Conservation (phyloP, 2,888 invertebrate species). For the Cerastis leucographa region DNA sequence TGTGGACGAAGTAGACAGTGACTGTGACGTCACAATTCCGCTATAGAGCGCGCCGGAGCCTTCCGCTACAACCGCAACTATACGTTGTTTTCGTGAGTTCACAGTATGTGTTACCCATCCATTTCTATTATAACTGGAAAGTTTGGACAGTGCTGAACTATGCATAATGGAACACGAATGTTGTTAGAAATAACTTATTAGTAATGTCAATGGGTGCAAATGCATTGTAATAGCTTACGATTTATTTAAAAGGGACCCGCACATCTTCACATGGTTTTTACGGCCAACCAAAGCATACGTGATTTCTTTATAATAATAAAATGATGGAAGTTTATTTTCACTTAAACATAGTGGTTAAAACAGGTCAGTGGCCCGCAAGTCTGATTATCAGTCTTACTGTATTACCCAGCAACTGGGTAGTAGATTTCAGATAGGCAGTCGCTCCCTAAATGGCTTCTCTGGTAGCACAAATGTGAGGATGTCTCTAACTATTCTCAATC, state of each 20-base stretch:
- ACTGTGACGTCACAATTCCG: slow-evolving; percentile 76
- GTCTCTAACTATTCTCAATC: too few relatives aligned
- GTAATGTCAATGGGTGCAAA: slow-evolving; percentile 26
- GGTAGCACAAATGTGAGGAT: too few relatives aligned
- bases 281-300: neutral
- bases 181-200: slow-evolving; percentile 37
- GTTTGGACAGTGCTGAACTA: slow-evolving; percentile 48
- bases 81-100: slow-evolving; percentile 70
- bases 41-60: slow-evolving; percentile 68
- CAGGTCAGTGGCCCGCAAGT: too few relatives aligned
- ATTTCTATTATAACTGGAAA: slow-evolving; percentile 58
- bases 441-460: too few relatives aligned
- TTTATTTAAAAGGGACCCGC: neutral
- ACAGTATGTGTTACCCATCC: slow-evolving; percentile 58
- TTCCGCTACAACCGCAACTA: slow-evolving; percentile 72
- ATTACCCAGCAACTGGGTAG: too few relatives aligned
- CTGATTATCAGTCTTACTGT: too few relatives aligned
- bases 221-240: neutral
- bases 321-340: neutral
- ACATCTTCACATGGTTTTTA: too few relatives aligned
- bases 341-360: neutral
- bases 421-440: too few relatives aligned
- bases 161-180: slow-evolving; percentile 31
- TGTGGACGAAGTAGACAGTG: slow-evolving; percentile 68
- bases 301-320: neutral